Percentiles rank a stretch among this genome's conserved stretches.
Evolutionary conservation across 1,140 invertebrate species (phyloP).

Genomic region (Panagrolaimus sp.): DNA sequence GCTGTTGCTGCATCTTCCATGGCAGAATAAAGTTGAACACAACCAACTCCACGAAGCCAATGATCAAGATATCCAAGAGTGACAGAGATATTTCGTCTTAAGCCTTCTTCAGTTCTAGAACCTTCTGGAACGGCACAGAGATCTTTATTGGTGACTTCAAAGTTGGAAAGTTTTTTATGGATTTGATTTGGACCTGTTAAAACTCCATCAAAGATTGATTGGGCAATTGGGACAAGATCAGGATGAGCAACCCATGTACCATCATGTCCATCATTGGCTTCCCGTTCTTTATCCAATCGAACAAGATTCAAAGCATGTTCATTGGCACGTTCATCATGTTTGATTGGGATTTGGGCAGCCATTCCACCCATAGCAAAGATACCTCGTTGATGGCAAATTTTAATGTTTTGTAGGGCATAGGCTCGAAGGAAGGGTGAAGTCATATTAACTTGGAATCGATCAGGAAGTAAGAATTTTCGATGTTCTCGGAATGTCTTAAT

Average conservation of each 20-base stretch:
- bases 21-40: constrained; percentile 67
- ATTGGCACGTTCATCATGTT: constrained; percentile 52
- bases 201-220: constrained; percentile 64
- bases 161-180: constrained; percentile 43
- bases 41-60: constrained; percentile 69
- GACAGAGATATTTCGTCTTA: constrained; percentile 68
- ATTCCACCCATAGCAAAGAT: constrained; percentile 71
- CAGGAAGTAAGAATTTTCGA: constrained; percentile 67
- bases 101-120: constrained; percentile 65
- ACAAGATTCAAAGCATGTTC: constrained; percentile 52
- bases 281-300: constrained; percentile 60
- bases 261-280: constrained; percentile 63
- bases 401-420: constrained; percentile 67
- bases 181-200: constrained; percentile 54
- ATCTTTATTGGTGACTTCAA: constrained; percentile 57
- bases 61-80: constrained; percentile 67
- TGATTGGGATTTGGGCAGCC: constrained; percentile 66
- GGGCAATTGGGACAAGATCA: constrained; percentile 64
- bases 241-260: constrained; percentile 71
- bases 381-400: constrained; percentile 66
- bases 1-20: constrained; percentile 73
- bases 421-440: constrained; percentile 66
- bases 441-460: constrained; percentile 68
- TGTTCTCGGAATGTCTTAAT: constrained; percentile 65
- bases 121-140: constrained; percentile 67